Base-by-base conservation (phyloP, 2,888 invertebrate genomes). In the Xestia sexstrigata region DNA sequence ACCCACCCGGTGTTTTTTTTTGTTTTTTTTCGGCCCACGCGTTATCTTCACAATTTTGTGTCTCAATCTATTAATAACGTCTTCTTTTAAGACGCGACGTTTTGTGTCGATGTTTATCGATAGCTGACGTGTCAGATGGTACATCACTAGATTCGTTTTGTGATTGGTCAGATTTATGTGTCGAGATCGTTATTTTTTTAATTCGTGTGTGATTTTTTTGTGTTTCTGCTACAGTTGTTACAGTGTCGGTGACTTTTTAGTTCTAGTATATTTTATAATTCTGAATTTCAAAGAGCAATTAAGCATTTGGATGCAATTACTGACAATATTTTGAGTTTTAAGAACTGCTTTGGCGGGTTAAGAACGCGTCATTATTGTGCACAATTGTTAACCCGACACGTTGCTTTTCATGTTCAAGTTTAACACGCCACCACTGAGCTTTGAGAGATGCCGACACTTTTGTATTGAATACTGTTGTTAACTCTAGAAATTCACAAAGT, bases 31-130 rank as follows among this genome's bases (percentile, higher is more conserved):
- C 81, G 84, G 82, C 88, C 90, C 85, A 81, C 83, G 90, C 90
- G 92, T 95, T 95, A 95, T 96, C 95, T 94, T 88, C 88, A 91
- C 94, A 94, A 95, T 94, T 95, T 95, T 95, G 95, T 95, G 95
- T 95, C 95, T 96, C 95, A 95, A 96, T 96, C 96, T 95, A 96
- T 96, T 96, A 96, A 95, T 95, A 95, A 96, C 93, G 95, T 95
- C 94, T 95, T 94, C 93, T 95, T 95, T 95, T 94, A 94, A 93
- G 92, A 91, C 91, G 91, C 91, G 93, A 93, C 93, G 91, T 94
- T 93, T 94, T 93, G 92, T 94, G 90, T 89, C 87, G 92, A 90
- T 90, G 90, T 92, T 91, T 90, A 92, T 93, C 93, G 95, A 95
- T 94, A 93, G 92, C 71, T 83, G 83, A 85, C 87, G 88, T 88